Conservation (phyloP, 2,113 vertebrate species). For the Blennius ocellaris region DNA sequence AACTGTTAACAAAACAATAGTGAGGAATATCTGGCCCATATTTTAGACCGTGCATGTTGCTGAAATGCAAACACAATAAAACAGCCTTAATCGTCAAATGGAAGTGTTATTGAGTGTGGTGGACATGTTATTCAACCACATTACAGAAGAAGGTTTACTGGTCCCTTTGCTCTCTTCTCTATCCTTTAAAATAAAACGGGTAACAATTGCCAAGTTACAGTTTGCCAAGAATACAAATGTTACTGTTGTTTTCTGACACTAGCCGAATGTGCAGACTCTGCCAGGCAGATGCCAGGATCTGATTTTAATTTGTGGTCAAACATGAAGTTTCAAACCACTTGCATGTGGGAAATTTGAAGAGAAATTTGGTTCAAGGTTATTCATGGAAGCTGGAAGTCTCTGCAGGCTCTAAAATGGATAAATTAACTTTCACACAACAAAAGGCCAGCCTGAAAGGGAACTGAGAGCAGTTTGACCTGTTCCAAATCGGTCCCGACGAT, state of each 20-base stretch:
- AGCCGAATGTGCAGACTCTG: constrained; percentile 37
- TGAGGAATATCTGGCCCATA: not conserved
- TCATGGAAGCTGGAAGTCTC: constrained; percentile 13
- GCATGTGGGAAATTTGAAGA: constrained; percentile 16
- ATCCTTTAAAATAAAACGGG: constrained; percentile 54
- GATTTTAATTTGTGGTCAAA: constrained; percentile 42
- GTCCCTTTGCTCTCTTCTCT: constrained; percentile 31
- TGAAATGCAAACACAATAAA: constrained; percentile 21
- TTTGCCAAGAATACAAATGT: constrained; percentile 67
- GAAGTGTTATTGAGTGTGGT: constrained; percentile 26
- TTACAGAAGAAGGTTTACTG: constrained; percentile 4
- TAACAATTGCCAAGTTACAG: constrained; percentile 71
- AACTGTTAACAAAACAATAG: not conserved
- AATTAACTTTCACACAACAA: constrained; percentile 25
- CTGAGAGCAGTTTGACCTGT: constrained; percentile 4
- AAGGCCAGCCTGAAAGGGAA: constrained; percentile 1
- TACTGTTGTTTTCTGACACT: constrained; percentile 39
- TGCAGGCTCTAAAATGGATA: constrained; percentile 15
- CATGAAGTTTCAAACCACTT: constrained; percentile 7
- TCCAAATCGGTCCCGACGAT: constrained; percentile 12
- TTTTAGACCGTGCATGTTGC: not conserved
- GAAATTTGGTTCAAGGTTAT: constrained; percentile 25
- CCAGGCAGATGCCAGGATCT: constrained; percentile 29
- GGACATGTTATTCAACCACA: constrained; percentile 39
- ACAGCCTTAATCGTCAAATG: constrained; percentile 24